These are phyloP conservation scores for Otus scops DNA, from an alignment of 2,797 vertebrate genomes.

Conservation along the genomic window DNA sequence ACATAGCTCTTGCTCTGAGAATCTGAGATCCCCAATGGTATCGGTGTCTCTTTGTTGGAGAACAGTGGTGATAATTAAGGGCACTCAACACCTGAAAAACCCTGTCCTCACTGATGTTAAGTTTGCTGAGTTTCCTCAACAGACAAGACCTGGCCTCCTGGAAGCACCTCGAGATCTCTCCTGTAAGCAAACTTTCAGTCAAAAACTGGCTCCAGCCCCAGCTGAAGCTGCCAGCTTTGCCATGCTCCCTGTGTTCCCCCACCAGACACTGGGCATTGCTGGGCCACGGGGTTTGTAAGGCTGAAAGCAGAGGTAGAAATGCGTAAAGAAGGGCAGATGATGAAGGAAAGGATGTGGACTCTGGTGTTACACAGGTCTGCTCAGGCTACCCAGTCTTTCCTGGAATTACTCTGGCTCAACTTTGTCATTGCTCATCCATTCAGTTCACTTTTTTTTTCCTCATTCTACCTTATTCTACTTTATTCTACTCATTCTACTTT, in stretches of 20 bases:
- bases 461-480: no score
- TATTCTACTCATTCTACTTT: neutral
- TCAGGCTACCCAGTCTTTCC: neutral
- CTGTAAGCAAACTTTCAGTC: neutral
- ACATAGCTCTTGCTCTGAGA: neutral
- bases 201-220: neutral
- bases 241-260: neutral
- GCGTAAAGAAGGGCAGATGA: neutral
- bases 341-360: neutral
- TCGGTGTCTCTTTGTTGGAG: neutral
- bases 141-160: neutral
- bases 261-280: neutral
- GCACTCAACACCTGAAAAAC: neutral
- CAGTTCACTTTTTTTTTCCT: neutral
- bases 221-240: neutral
- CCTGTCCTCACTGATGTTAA: neutral
- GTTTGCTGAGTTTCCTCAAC: neutral
- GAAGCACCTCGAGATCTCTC: neutral
- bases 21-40: neutral
- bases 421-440: neutral
- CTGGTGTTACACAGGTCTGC: neutral
- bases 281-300: neutral
- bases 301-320: neutral
- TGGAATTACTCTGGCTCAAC: neutral
- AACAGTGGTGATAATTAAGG: neutral